Evolutionary conservation across 2,888 invertebrate genomes (phyloP).

Genomic region (Catocala fraxini): DNA sequence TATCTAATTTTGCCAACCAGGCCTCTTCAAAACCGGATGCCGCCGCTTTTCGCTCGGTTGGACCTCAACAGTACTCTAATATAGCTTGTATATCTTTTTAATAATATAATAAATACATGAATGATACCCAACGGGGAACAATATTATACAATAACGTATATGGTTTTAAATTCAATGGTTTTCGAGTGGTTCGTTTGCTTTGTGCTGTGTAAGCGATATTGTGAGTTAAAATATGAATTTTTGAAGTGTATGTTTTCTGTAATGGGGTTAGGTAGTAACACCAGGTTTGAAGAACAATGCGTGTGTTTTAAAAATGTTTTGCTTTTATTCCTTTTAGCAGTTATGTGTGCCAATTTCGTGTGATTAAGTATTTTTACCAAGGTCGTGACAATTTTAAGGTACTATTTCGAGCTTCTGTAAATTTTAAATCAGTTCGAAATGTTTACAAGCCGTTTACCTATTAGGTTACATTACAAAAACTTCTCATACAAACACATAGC

Average conservation of each 20-base stretch:
- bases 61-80: conserved; percentile 70
- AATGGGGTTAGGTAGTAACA: conserved; percentile 15
- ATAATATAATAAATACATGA: conserved; percentile 75
- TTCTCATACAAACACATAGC: conserved; percentile 28
- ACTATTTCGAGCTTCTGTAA: too few relatives aligned
- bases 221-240: conserved; percentile 43
- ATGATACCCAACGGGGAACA: conserved; percentile 55
- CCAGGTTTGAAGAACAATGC: conserved; percentile 13
- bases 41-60: conserved; percentile 80
- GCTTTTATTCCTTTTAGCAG: background rate
- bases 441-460: too few relatives aligned
- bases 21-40: conserved; percentile 85
- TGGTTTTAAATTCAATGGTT: conserved; percentile 48
- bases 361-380: too few relatives aligned
- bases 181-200: conserved; percentile 42
- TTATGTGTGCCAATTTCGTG: too few relatives aligned
- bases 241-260: conserved; percentile 33
- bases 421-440: too few relatives aligned
- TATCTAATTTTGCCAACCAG: conserved; percentile 28
- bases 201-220: conserved; percentile 48
- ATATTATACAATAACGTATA: conserved; percentile 42
- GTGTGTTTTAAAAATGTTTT: conserved; percentile 7
- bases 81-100: conserved; percentile 82
- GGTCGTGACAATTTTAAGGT: too few relatives aligned
- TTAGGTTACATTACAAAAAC: conserved; percentile 8